Base-by-base conservation (phyloP, 2,113 vertebrate genomes). In the Notothenia coriiceps region DNA sequence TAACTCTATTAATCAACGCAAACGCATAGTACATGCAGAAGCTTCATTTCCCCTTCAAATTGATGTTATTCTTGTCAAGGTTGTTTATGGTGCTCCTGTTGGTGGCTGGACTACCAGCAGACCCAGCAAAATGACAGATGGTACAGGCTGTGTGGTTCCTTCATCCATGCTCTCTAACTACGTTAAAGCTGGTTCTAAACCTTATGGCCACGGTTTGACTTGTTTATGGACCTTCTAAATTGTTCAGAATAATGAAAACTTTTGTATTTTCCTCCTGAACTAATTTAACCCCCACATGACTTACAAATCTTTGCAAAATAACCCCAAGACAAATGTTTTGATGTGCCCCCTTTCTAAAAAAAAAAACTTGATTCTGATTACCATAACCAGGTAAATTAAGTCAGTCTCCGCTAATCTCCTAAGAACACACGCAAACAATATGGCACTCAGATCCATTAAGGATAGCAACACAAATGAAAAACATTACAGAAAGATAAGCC, bases 111-210 rank as follows among this genome's bases (percentile, higher is more conserved):
- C 55, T 64, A 68, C 47, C 51, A 17, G 33, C 15, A 70, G 59
- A 62, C n/a, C 1, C 57, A 47, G 88, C 91, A 86, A 93, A 92
- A 84, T 61, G 33, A 83, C 90, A 91, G 85, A 84, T 77, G 72
- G 86, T 73, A 43, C 70, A 51, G 13, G 25, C 56, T 82, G 56
- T 18, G 65, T 76, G 50, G 77, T 79, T 75, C 59, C 57, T 68
- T 77, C 40, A 40, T 29, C 1, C 40, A 55, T 78, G 62, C 55
- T 57, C 64, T 35, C 64, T 74, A 20, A 25, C 49, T 66, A 43
- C 18, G 69, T 76, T 72, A 67, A 82, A 74, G 8, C 10, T 10
- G 17, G 60, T 12, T 50, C 51, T 40, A 9, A 61, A 29, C 73
- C 20, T 20, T 25, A 55, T 29, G 22, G 54, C 59, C 55, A 51